phyloP scores from a whole-genome alignment of 2,797 vertebrate species.

The Thaleichthys pacificus region DNA sequence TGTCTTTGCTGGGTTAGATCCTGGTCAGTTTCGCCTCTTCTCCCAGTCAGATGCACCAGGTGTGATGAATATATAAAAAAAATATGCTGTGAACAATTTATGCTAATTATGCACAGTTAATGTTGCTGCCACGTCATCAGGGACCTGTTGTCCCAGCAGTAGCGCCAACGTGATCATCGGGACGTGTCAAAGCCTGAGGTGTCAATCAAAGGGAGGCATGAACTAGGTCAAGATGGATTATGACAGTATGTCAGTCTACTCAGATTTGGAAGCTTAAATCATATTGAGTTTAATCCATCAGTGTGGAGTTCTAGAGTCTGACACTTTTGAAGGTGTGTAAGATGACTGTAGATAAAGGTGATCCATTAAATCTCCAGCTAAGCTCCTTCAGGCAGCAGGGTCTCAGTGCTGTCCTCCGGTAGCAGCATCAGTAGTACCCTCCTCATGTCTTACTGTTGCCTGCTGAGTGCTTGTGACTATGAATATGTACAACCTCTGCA shows the following conservation, averaged over 20 bases:
- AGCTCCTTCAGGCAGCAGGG: conserved; percentile 14
- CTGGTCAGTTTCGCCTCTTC: background rate
- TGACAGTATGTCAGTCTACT: background rate
- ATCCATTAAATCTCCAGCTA: conserved; percentile 1
- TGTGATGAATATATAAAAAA: too few species aligned
- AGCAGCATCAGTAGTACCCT: conserved; percentile 8
- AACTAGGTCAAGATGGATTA: background rate
- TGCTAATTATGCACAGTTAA: background rate
- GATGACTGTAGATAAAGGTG: conserved; percentile 1
- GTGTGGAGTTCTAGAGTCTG: background rate
- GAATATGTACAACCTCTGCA: conserved; percentile 13
- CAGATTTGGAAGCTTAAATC: too few species aligned
- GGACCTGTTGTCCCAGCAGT: background rate
- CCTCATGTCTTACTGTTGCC: background rate
- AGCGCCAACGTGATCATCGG: background rate
- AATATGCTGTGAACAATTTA: too few species aligned
- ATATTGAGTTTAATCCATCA: too few species aligned
- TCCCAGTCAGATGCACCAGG: too few species aligned
- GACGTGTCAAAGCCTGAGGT: background rate
- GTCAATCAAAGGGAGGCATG: background rate
- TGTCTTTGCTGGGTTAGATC: background rate
- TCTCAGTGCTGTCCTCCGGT: background rate
- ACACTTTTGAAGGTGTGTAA: too few species aligned
- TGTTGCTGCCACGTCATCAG: background rate
- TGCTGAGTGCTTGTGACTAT: background rate